phyloP scores from a whole-genome alignment of 2,113 vertebrate genomes.

The Microtus pennsylvanicus region DNA sequence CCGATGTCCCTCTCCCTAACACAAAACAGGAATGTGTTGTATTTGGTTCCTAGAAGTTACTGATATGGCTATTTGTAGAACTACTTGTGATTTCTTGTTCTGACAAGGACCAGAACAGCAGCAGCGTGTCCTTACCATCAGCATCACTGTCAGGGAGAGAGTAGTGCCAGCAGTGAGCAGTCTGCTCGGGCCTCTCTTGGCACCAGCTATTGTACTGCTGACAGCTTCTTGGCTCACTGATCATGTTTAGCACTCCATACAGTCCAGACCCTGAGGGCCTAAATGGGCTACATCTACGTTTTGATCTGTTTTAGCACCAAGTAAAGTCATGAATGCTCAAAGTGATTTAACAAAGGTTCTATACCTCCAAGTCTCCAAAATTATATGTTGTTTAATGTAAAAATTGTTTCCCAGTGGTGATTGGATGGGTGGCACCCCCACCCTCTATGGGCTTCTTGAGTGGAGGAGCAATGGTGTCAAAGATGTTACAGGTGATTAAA shows the following conservation, averaged over 20 bases:
- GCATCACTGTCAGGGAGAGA: slow-evolving; percentile 63
- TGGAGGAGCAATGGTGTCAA: not conserved
- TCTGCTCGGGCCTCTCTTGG: slow-evolving; percentile 73
- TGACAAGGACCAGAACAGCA: slow-evolving; percentile 71
- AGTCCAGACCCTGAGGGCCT: slow-evolving; percentile 77
- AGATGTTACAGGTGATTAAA: not conserved
- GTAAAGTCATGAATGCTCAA: slow-evolving; percentile 60
- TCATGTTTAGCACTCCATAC: slow-evolving; percentile 40
- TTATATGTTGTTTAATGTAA: slow-evolving; percentile 27
- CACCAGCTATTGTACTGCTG: slow-evolving; percentile 58
- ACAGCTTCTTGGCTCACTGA: slow-evolving; percentile 81
- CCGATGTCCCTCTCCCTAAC: not conserved
- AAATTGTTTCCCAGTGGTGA: not conserved
- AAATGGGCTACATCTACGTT: slow-evolving; percentile 54
- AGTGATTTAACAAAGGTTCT: slow-evolving; percentile 63
- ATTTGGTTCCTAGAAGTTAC: slow-evolving; percentile 56
- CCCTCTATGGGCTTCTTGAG: not conserved
- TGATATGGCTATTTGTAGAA: slow-evolving; percentile 28
- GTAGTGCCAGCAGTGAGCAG: slow-evolving; percentile 69
- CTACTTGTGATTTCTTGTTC: slow-evolving; percentile 63
- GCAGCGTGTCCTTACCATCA: slow-evolving; percentile 62
- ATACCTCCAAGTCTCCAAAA: not conserved
- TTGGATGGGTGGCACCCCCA: not conserved
- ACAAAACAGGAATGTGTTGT: slow-evolving; percentile 9
- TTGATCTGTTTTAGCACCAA: slow-evolving; percentile 71